Base-by-base conservation (phyloP, 2,113 vertebrate species). In the Heterotilapia buettikoferi region DNA sequence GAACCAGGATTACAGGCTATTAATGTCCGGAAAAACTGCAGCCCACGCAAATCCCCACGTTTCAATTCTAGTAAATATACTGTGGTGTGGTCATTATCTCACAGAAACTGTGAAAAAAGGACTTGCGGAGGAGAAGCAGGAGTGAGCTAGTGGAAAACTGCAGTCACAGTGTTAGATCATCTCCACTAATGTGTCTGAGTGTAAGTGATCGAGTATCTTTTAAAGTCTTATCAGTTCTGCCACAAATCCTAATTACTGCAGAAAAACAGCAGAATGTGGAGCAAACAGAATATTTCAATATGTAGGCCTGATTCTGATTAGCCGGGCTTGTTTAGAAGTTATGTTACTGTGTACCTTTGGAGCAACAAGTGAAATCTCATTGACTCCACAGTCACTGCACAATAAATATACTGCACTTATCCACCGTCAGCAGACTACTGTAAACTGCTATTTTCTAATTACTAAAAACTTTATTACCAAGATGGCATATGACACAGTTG, bases 91-190 rank as follows among this genome's bases (percentile, higher is more conserved):
- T 84, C 45, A 88, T 86, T 90, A 88, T 89, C 87, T 80, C 61
- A 50, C 57, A 81, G 80, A 87, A 21, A 82, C 82, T 87, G 81
- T 91, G 71, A 66, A 86, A 38, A 84, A 57, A 43, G 7, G 9
- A 54, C 86, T 71, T 52, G 13, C 56, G 78, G 71, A 61, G 82
- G 84, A 83, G 73, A 71, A 19, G 61, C 47, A 45, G 56, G 73
- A 45, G 54, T 91, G 88, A 94, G 87, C 53, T 36, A 90, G 92
- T 94, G 94, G 92, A 94, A 94, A 92, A 90, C 5, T 84, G 36
- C 43, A 88, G 89, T 94, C 90, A 90, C 1, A 1, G 38, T 2
- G 83, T 92, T 87, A 90, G 88, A 54, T 95, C 90, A 90, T 84
- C 13, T 63, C 9, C 4, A 3, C 59, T 66, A 61, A 9, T 36